Base-by-base conservation (phyloP, 2,888 invertebrate species). In the Tachina lurida region DNA sequence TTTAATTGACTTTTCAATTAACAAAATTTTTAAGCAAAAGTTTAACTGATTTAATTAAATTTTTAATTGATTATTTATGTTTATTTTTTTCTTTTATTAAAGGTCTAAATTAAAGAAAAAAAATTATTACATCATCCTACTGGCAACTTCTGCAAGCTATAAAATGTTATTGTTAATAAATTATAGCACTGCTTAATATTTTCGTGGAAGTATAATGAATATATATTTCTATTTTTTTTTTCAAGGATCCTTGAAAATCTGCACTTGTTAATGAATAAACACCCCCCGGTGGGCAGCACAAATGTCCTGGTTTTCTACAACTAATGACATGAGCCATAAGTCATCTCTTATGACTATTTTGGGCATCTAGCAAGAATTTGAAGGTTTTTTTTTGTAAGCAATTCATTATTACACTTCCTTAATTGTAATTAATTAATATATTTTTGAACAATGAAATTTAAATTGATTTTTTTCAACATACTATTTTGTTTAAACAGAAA, bases 401-500 rank as follows among this genome's bases (percentile, higher is more conserved):
- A 19, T 45, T 43, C 17, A 49, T 49, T 62, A 49, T 49, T 62
- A 13, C 9, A 19, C 65, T 67, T 67, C 17, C 71, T 73, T 86
- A 86, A 86, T 83, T 83, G 79, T 79, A 86, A 86, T 86, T 86
- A 83, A 86, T 86, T 86, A 49, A 58, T 65, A 63, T 82, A 70
- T 15, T 9, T n/a, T 67, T 43, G n/a, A 68, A 70, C 45, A 81
- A 62, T 52, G 17, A 49, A 78, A 82, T 85, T 78, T 70, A 74
- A 82, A 78, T 52, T 63, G 74, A 45, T 17, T 49, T 71, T 77
- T 65, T 77, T 65, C 1, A 49, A 56, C 70, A 47, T 56, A 31
- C 43, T 60, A 31, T 65, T 47, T 15, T 22, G 10, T 43, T 85
- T 75, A 71, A 52, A 19, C 62, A 65, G 79, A 79, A 86, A 76